These are phyloP conservation scores for Caenorhabditis sp. DNA, from an alignment of 2,888 invertebrate species.

Conservation along the genomic window DNA sequence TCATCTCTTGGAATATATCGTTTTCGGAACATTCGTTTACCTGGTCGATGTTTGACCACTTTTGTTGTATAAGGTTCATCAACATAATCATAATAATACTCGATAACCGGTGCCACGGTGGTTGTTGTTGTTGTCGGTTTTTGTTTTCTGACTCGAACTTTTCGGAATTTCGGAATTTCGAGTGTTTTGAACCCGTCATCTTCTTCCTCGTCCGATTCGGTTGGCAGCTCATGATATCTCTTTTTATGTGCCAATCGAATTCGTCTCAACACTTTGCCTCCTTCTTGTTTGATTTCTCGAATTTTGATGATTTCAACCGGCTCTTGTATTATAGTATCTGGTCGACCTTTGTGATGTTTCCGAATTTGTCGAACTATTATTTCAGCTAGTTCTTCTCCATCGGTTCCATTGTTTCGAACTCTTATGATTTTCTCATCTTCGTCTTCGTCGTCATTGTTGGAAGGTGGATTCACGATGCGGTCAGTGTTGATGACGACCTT, in stretches of 20 bases:
- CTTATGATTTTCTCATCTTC: background rate
- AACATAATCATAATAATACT: conserved; percentile 34
- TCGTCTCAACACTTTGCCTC: conserved; percentile 12
- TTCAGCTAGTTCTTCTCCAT: background rate
- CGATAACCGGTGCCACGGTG: conserved; percentile 22
- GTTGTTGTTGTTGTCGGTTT: conserved; percentile 31
- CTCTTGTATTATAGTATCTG: conserved; percentile 9
- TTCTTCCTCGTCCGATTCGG: conserved; percentile 10
- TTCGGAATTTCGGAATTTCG: conserved; percentile 3
- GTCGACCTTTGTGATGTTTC: background rate
- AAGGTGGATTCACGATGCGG: background rate
- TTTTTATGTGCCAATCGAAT: background rate
- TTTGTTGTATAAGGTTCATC: conserved; percentile 18
- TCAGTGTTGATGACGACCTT: too few relatives aligned
- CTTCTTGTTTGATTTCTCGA: conserved; percentile 10
- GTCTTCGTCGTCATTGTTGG: background rate
- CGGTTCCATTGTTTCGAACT: background rate
- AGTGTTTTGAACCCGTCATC: background rate
- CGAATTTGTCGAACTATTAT: background rate
- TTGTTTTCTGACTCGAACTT: conserved; percentile 13
- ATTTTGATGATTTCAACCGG: conserved; percentile 20
- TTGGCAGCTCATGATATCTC: conserved; percentile 10
- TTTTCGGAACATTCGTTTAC: conserved; percentile 12
- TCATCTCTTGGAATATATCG: conserved; percentile 16
- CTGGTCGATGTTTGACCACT: conserved; percentile 14